Conservation (phyloP, 2,113 vertebrate species). For the Corythoichthys haematopterus region DNA sequence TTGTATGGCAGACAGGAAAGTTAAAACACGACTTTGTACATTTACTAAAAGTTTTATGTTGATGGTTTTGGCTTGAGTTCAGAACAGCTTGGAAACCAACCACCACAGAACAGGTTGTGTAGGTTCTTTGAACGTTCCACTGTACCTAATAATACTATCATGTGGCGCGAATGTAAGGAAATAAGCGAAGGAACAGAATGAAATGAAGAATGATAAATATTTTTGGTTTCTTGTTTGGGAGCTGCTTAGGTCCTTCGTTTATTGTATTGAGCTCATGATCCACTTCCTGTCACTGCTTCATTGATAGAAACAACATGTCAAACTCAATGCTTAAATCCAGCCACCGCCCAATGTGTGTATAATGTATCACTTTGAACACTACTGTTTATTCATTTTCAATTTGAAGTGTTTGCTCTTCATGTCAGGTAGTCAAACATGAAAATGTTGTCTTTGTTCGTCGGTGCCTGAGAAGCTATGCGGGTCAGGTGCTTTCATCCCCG, state of each 20-base stretch:
- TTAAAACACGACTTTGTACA: background rate
- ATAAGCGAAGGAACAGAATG: background rate
- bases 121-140: background rate
- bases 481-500: slow-evolving; percentile 12
- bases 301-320: background rate
- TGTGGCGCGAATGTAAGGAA: background rate
- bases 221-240: background rate
- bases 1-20: background rate
- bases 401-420: background rate
- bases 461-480: slow-evolving; percentile 7
- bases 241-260: background rate
- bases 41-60: background rate
- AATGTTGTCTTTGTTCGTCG: background rate
- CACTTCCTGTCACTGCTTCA: background rate
- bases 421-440: background rate
- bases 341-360: background rate
- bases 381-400: background rate
- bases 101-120: background rate
- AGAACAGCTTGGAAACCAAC: background rate
- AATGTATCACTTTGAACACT: background rate
- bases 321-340: background rate
- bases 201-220: background rate
- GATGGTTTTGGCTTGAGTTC: background rate
- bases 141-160: background rate
- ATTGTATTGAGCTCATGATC: background rate